A percentile compares a stretch with the other conserved stretches of the same genome.
phyloP scores from a whole-genome alignment of 2,888 invertebrate genomes.

The Phortica magna region DNA sequence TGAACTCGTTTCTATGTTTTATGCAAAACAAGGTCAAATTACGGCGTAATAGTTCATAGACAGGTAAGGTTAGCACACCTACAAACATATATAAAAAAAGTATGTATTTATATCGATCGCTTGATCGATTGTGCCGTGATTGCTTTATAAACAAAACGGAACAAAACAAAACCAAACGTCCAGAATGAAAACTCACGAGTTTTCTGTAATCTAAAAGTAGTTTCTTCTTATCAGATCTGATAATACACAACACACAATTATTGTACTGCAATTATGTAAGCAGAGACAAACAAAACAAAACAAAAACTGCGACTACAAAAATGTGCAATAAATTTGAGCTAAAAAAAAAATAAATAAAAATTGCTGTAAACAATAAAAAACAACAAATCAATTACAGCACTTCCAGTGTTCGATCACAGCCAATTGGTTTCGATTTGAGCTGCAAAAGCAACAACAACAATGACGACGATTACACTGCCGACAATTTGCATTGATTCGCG shows the following conservation, averaged over 20 bases:
- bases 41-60: too few species aligned
- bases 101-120: background rate
- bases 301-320: background rate
- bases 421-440: background rate
- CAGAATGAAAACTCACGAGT: background rate
- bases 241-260: background rate
- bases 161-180: background rate
- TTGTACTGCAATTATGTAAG: constrained; percentile 3
- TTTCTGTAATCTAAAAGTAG: constrained; percentile 10
- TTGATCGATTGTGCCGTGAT: constrained; percentile 2
- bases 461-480: background rate
- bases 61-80: too few species aligned
- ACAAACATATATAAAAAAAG: background rate
- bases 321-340: background rate
- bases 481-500: constrained; percentile 46
- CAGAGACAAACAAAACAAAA: background rate
- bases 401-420: background rate
- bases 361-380: constrained; percentile 47
- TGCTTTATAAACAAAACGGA: background rate
- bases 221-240: background rate
- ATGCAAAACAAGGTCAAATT: too few species aligned
- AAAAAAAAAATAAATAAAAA: constrained; percentile 33
- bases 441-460: too few species aligned
- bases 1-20: too few species aligned
- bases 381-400: constrained; percentile 21